These are phyloP conservation scores for Nomada flava DNA, from an alignment of 2,888 invertebrate genomes.

Conservation along the genomic window DNA sequence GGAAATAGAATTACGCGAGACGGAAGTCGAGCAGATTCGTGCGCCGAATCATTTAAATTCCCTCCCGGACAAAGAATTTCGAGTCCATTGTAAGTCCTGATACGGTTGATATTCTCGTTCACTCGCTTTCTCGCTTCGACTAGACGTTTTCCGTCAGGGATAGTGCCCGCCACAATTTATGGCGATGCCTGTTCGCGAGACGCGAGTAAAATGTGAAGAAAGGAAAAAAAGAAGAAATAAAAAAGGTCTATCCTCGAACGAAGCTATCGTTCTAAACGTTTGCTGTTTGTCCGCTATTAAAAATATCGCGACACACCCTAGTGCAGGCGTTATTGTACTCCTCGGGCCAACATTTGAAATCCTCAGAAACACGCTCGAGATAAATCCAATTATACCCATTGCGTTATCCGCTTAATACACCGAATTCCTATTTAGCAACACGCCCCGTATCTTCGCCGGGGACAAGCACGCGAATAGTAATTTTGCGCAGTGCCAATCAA, in stretches of 20 bases:
- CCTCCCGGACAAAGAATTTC: not conserved
- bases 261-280: slow-evolving; percentile 10
- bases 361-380: slow-evolving; percentile 39
- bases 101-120: not conserved
- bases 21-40: not conserved
- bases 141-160: slow-evolving; percentile 17
- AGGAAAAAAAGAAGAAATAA: no score
- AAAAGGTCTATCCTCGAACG: not conserved
- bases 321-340: not conserved
- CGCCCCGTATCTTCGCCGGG: slow-evolving; percentile 38
- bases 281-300: not conserved
- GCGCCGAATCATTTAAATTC: slow-evolving; percentile 1
- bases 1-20: slow-evolving; percentile 15
- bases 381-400: slow-evolving; percentile 52
- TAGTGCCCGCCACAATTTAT: slow-evolving; percentile 4
- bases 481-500: slow-evolving; percentile 62
- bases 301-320: slow-evolving; percentile 4
- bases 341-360: slow-evolving; percentile 10
- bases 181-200: not conserved
- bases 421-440: slow-evolving; percentile 50
- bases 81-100: slow-evolving; percentile 6
- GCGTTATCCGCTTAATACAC: slow-evolving; percentile 49
- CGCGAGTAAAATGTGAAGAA: not conserved
- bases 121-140: not conserved
- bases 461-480: slow-evolving; percentile 60